Evolutionary conservation across 2,888 invertebrate species (phyloP).

Genomic region (Morpho deidamia): DNA sequence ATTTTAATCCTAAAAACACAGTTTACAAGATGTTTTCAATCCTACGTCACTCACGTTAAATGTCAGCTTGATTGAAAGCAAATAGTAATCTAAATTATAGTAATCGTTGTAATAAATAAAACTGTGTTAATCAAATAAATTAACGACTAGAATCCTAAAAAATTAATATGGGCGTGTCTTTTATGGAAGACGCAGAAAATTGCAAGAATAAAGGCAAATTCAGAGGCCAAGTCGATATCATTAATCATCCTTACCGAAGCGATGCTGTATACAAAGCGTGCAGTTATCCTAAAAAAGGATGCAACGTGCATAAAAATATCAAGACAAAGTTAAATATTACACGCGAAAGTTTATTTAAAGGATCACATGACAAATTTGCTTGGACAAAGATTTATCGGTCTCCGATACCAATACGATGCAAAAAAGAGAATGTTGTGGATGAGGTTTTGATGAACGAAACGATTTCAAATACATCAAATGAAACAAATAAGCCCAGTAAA

Average conservation of each 20-base stretch:
- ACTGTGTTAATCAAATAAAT: background rate
- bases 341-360: slow-evolving; percentile 16
- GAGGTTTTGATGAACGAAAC: background rate
- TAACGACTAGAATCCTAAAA: background rate
- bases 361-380: slow-evolving; percentile 31
- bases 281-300: slow-evolving; percentile 31
- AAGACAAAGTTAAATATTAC: slow-evolving; percentile 2
- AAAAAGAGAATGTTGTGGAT: background rate
- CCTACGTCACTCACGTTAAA: no score
- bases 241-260: slow-evolving; percentile 14
- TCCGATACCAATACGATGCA: slow-evolving; percentile 25
- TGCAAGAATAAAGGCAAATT: slow-evolving; percentile 11
- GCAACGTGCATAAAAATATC: slow-evolving; percentile 11
- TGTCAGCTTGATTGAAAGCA: no score
- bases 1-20: no score
- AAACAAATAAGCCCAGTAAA: background rate
- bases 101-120: background rate
- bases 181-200: slow-evolving; percentile 15
- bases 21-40: no score
- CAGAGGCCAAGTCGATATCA: slow-evolving; percentile 8
- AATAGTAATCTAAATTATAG: background rate
- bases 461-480: slow-evolving; percentile 2
- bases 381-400: slow-evolving; percentile 52
- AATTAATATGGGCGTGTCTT: slow-evolving; percentile 27
- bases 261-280: slow-evolving; percentile 51